Base-by-base conservation (phyloP, 2,797 vertebrate species). In the Cheracebus regulus region DNA sequence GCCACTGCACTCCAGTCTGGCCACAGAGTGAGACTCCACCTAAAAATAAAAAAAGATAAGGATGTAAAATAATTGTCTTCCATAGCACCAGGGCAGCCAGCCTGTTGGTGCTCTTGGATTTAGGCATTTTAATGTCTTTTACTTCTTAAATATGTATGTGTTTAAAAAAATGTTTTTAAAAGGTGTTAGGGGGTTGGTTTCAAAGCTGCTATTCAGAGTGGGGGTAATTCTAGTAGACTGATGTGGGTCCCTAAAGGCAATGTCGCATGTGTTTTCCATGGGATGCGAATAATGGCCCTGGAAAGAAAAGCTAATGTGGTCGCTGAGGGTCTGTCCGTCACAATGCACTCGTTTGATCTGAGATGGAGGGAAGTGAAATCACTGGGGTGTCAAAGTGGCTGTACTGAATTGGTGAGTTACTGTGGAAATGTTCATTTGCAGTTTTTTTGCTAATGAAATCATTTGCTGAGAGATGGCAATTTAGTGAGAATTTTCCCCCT, bases 371-470 rank as follows among this genome's bases (percentile, higher is more conserved):
- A 39, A 24, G 46, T 3, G 57, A 78, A 83, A 73, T 58, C 41
- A 46, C 10, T 22, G 19, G 14, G 55, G 13, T 67, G 20, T 81
- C 87, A 19, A 0, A 48, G 80, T 13, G 55, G 44, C 13, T 24
- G 61, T 36, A 70, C 92, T 57, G 88, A 87, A 64, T 61, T 46
- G 1, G 39, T 24, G 70, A 70, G 30, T 86, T 90, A 55, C 39
- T 14, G 19, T 30, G 52, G 72, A 88, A 70, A 72, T n/a, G 61
- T 58, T 92, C 17, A 96, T 93, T 94, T 90, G 75, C 26, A 57
- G 75, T 80, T 92, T 86, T 92, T 79, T 92, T 26, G 58, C 90
- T 97, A 87, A 96, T 96, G 92, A 97, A 95, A 92, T 97, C 89
- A 90, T 96, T 92, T 93, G 82, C 90, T 10, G 67, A 86, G 92